Evolutionary conservation across 2,797 vertebrate species (phyloP), one percentile per base, ranked within the genome.

Genomic region (Mormyrus hasselquistii): DNA sequence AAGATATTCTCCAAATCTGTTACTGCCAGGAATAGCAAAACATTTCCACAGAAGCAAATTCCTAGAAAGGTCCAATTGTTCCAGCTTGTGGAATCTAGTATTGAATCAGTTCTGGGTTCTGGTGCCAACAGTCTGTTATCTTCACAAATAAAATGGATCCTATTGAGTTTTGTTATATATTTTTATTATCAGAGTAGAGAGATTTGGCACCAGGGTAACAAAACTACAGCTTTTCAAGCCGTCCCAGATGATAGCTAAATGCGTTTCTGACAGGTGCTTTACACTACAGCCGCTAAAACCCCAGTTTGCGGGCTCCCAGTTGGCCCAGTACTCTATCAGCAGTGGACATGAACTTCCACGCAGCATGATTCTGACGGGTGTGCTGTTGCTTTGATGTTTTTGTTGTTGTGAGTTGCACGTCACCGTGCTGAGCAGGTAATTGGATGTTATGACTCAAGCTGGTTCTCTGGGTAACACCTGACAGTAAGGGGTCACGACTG

Each of bases 341-440:
- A 38, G 10, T 16, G 53, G 22, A 34, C 8, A 19, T 25, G 69
- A 76, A 34, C 34, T 41, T 76, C 34, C 29, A 10, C 38, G 34
- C 34, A 47, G 79, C 47, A 12, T 22, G 41, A 50, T 50, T 83
- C 41, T 22, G 41, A 47, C 79, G 41, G 41, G 5, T 4, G 34
- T 9, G 19, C n/a, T 47, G 29, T 9, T 49, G 19, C 19, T 49
- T 86, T 55, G 22, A 25, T 53, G n/a, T 55, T 12, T 8, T 38
- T 57, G 85, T 55, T 57, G 85, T 14, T 53, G 83, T 22, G 50
- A 92, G 90, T 90, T 90, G 89, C 89, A 50, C 79, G 62, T 85
- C 91, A 90, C 90, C 90, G 88, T 85, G 49, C 91, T 92, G 92
- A 92, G 90, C 91, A 91, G 90, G 88, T 90, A 93, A 92, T 93